Conservation (phyloP, 1,140 invertebrate species). For the Scaptomyza graminum region DNA sequence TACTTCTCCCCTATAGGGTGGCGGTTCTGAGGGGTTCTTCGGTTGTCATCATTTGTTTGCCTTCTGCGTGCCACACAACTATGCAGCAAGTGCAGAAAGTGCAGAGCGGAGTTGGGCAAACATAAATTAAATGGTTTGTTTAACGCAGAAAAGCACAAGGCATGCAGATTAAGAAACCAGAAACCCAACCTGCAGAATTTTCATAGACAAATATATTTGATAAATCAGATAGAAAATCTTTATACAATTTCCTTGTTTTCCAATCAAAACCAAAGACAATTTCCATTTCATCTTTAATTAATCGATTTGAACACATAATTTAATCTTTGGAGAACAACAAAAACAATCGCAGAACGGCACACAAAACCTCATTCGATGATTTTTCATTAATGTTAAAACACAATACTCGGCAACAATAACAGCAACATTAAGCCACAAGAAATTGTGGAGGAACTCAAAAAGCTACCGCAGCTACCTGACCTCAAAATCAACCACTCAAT, state of each 20-base stretch:
- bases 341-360: not conserved
- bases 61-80: constrained; percentile 14
- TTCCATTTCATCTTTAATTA: constrained; percentile 20
- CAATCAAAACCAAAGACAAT: not conserved
- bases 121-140: constrained; percentile 25
- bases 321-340: not conserved
- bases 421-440: constrained; percentile 14
- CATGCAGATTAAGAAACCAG: constrained; percentile 2
- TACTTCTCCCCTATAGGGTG: not conserved
- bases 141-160: constrained; percentile 1
- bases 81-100: constrained; percentile 10
- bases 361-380: constrained; percentile 50
- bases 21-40: not conserved
- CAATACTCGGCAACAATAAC: constrained; percentile 32
- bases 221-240: no score
- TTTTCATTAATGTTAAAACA: constrained; percentile 71
- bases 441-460: constrained; percentile 17
- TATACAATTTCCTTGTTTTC: no score
- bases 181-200: not conserved
- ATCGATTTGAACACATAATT: constrained; percentile 23
- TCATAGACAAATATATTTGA: not conserved
- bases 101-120: not conserved
- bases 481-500: constrained; percentile 40
- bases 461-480: constrained; percentile 35
- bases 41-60: constrained; percentile 33